phyloP scores from a whole-genome alignment of 2,113 vertebrate species.

The Synodontis membranacea region DNA sequence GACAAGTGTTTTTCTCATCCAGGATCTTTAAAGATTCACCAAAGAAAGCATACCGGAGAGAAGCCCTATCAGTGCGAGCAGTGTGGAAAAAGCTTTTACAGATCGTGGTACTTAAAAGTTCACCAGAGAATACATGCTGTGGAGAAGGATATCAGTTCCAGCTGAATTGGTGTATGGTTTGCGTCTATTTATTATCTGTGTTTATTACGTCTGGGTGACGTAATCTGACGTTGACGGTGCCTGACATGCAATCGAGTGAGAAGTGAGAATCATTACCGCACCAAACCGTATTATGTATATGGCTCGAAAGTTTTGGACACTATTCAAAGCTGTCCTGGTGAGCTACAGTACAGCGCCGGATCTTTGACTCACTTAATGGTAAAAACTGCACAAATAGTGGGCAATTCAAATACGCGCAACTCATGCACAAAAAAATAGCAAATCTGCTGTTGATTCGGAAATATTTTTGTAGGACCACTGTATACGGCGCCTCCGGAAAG shows the following conservation, averaged over 20 bases:
- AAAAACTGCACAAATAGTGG: not conserved
- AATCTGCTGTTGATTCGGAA: not conserved
- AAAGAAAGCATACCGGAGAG: constrained; percentile 34
- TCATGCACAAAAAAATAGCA: no score
- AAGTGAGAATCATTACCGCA: not conserved
- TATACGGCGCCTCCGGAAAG: not conserved
- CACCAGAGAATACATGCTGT: constrained; percentile 25
- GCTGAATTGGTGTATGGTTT: no score
- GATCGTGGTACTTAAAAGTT: constrained; percentile 29
- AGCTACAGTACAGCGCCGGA: not conserved
- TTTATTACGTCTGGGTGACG: not conserved
- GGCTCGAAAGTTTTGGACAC: not conserved
- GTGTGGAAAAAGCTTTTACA: constrained; percentile 33
- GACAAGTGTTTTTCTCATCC: constrained; percentile 33
- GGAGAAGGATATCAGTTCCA: not conserved
- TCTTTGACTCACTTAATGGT: not conserved
- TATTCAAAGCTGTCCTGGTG: not conserved
- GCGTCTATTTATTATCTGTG: not conserved
- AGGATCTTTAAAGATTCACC: constrained; percentile 36
- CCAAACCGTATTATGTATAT: not conserved
- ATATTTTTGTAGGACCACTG: no score
- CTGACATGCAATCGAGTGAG: not conserved
- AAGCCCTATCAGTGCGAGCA: constrained; percentile 23
- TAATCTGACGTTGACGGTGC: not conserved
- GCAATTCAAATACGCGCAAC: not conserved